Conservation (phyloP, 1,140 invertebrate species). For the Zaprionus kolodkinae region DNA sequence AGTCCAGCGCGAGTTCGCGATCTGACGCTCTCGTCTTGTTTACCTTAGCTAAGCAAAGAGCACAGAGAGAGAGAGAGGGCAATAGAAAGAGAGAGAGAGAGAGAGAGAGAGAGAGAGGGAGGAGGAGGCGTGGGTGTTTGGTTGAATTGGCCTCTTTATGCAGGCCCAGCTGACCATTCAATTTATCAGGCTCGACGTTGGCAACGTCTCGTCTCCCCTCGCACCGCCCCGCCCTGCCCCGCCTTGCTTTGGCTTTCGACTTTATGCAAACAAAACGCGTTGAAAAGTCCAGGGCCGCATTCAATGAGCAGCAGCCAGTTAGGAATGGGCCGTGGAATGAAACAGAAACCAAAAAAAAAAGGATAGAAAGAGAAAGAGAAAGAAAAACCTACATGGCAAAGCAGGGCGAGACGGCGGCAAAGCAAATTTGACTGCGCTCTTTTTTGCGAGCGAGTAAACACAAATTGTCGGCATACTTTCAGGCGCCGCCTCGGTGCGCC, state of each 20-base stretch:
- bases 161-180: conserved; percentile 75
- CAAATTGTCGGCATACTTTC: conserved; percentile 59
- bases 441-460: conserved; percentile 55
- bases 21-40: conserved; percentile 43
- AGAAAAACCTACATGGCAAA: conserved; percentile 14
- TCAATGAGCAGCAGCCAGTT: conserved; percentile 45
- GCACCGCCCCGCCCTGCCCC: conserved; percentile 10
- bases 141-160: conserved; percentile 60
- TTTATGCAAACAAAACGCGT: conserved; percentile 73
- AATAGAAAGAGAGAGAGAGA: not conserved
- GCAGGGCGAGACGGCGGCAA: conserved; percentile 35
- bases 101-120: not conserved
- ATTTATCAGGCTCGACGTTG: conserved; percentile 75
- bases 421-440: conserved; percentile 59
- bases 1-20: conserved; percentile 9
- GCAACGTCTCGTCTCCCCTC: conserved; percentile 13
- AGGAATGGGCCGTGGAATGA: too few relatives aligned
- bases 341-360: too few relatives aligned
- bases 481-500: conserved; percentile 16
- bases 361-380: not conserved
- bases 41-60: conserved; percentile 52
- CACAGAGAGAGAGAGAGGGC: not conserved
- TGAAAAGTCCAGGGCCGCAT: conserved; percentile 60
- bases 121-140: not conserved
- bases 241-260: conserved; percentile 55